Conservation (phyloP, 2,888 invertebrate genomes). For the Polymixis lichenea region DNA sequence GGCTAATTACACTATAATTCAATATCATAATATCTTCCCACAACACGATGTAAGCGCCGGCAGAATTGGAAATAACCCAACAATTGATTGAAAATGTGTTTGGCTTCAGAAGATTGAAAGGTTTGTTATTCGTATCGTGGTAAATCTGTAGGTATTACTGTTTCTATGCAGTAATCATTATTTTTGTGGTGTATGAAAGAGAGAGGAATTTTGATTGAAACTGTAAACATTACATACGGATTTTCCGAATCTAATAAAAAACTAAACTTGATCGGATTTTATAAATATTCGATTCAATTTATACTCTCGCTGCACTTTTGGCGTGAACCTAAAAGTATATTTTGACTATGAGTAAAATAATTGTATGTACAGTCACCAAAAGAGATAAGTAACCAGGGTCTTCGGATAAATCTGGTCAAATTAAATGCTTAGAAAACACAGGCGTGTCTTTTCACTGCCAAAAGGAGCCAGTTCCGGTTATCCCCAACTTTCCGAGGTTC, state of each 20-base stretch:
- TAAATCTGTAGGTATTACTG: constrained; percentile 31
- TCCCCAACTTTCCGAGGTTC: no score
- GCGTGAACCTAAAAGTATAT: background rate
- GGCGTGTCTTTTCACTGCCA: no score
- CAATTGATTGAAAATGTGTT: constrained; percentile 59
- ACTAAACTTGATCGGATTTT: background rate
- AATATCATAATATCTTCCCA: constrained; percentile 24
- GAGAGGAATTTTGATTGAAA: constrained; percentile 1
- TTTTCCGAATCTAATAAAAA: background rate
- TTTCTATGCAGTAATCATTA: constrained; percentile 21
- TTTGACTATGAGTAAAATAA: background rate
- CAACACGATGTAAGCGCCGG: background rate
- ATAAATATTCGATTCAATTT: background rate
- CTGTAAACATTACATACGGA: constrained; percentile 1
- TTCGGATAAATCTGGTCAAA: no score
- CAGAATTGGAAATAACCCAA: constrained; percentile 57
- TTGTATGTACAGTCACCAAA: no score
- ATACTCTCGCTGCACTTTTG: background rate
- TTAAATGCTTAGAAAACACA: no score
- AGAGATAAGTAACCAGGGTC: no score
- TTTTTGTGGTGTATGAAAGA: background rate
- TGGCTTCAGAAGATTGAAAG: constrained; percentile 62
- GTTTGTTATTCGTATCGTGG: constrained; percentile 21
- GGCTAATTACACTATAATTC: constrained; percentile 20
- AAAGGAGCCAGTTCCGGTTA: no score